Conservation (phyloP, 2,113 vertebrate species). For the Girardinichthys multiradiatus region DNA sequence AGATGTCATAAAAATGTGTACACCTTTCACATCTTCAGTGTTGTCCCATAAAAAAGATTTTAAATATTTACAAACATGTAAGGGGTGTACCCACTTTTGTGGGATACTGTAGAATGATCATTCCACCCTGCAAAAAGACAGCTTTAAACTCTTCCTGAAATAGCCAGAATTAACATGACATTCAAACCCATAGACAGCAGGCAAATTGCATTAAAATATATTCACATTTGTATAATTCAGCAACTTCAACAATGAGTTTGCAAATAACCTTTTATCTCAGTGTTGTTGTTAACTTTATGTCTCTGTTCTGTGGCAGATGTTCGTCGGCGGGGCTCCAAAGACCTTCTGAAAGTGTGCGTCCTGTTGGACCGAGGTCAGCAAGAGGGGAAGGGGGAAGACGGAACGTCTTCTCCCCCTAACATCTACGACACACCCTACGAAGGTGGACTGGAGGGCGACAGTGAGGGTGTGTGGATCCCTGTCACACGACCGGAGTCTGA, state of each 20-base stretch:
- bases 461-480: slow-evolving; percentile 77
- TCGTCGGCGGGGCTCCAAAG: slow-evolving; percentile 90
- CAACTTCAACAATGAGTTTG: background rate
- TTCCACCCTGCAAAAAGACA: background rate
- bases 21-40: no score
- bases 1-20: no score
- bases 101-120: background rate
- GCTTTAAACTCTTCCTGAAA: background rate
- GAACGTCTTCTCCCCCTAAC: slow-evolving; percentile 67
- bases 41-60: no score
- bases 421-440: slow-evolving; percentile 83
- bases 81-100: no score
- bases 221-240: background rate
- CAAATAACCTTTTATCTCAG: background rate
- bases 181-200: no score
- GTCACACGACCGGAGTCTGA: slow-evolving; percentile 81
- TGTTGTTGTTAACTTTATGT: background rate
- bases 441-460: slow-evolving; percentile 72
- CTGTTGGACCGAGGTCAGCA: slow-evolving; percentile 83
- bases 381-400: slow-evolving; percentile 56
- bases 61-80: no score
- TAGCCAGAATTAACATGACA: no score
- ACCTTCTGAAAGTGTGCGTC: slow-evolving; percentile 90
- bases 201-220: no score
- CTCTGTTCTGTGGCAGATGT: slow-evolving; percentile 81